phyloP scores from a whole-genome alignment of 2,888 invertebrate genomes.

The Calephelis perditalis region DNA sequence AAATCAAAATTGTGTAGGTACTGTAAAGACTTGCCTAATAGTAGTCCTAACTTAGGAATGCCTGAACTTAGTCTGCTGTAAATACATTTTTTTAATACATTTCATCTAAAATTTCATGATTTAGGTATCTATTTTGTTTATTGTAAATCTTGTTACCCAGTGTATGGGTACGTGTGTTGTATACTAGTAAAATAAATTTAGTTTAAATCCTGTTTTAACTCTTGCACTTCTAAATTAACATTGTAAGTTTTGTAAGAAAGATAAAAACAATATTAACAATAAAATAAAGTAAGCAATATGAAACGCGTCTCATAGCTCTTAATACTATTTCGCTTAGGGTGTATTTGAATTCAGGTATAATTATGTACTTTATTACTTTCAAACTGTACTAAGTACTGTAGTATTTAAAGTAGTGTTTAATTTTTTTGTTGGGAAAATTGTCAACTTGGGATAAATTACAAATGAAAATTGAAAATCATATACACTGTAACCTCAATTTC shows the following conservation, averaged over 20 bases:
- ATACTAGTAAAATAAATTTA: slow-evolving; percentile 75
- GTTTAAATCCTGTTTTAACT: slow-evolving; percentile 51
- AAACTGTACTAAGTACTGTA: not conserved
- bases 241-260: not conserved
- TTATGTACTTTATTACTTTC: not conserved
- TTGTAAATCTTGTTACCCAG: not conserved
- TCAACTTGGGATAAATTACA: no score
- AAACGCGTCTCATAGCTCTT: not conserved
- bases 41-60: no score
- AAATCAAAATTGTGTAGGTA: no score
- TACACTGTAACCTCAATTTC: not conserved
- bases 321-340: not conserved
- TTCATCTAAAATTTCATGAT: no score
- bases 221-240: slow-evolving; percentile 4
- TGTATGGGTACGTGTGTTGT: slow-evolving; percentile 44
- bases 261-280: no score
- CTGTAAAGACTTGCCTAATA: no score
- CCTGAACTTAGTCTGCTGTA: no score
- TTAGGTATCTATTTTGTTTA: no score
- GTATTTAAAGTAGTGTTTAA: no score
- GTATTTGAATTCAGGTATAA: not conserved
- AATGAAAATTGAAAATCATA: not conserved
- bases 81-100: no score
- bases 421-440: no score
- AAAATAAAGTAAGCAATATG: not conserved